Evolutionary conservation across 2,888 invertebrate species (phyloP), one percentile per base, ranked within the genome.

Genomic region (Lepidocyrtoides sp.): DNA sequence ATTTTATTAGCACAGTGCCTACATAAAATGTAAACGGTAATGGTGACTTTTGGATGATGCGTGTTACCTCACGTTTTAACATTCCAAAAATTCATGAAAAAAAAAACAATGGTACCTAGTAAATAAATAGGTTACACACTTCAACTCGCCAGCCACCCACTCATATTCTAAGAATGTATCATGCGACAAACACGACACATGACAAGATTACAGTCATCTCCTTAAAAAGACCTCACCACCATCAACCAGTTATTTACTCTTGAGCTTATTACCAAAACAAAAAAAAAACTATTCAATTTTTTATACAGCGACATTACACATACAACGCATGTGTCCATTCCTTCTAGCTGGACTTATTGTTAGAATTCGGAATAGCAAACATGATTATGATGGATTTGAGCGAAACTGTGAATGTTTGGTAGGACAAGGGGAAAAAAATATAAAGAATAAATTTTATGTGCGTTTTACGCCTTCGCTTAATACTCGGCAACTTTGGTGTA

Each of bases 91-190:
- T 32, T 23, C 12, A 29, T 77, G n/a, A n/a, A n/a, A n/a, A n/a
- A n/a, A 77, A 20, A 77, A 77, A 77, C 77, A 77, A 77, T 51
- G n/a, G 77, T 51, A 51, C 77, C 77, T 77, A 41, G 17, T 72
- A 41, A 36, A n/a, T n/a, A 66, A 66, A 29, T 12, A 66, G 36
- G 26, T 63, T 32, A 66, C 10, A 32, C 66, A 32, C 41, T 36
- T 29, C 26, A 1, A 26, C 60, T 32, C 17, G 32, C 12, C 72
- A 12, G 51, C 48, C 51, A 77, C 77, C 77, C 77, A 77, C 77
- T 23, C 77, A 51, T 4, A 29, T 23, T 32, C 3, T 14, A 69
- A n/a, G 17, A 41, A 72, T 3, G 51, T 2, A 51, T 51, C 51
- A 51, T 48, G 77, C 77, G 77, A 29, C 77, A 77, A 77, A 51